Base-by-base conservation (phyloP, 2,797 vertebrate genomes). In the Halcyon smyrnensis region DNA sequence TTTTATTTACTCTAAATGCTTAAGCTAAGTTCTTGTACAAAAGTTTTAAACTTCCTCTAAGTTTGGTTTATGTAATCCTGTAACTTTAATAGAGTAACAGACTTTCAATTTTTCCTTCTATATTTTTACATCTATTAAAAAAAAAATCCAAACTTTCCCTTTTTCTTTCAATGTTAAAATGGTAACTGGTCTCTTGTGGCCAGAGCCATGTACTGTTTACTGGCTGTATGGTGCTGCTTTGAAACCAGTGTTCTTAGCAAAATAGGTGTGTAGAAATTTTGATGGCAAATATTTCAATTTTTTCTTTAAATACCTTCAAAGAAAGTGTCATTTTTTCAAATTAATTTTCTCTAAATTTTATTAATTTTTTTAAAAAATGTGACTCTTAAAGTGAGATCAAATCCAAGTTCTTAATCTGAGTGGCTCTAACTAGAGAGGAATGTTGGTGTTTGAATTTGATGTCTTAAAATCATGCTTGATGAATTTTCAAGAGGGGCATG, bases 251-350 rank as follows among this genome's bases (percentile, higher is more conserved):
- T 21, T 46, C 37, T 30, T 20, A 21, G 15, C 5, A 46, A 59
- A 89, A 82, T 1, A 50, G 2, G 2, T 2, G 9, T 6, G 15
- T 27, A n/a, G 32, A 34, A 65, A 53, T 10, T 34, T 12, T 68
- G 36, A 51, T 36, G 4, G 11, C 1, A 21, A 1, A 2, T 28
- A 30, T 57, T 56, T 9, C 6, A 34, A 2, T 9, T 73, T 51
- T 20, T 32, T 32, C 16, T 53, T 71, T n/a, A 23, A 19, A 3
- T 20, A 25, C 12, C 9, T 50, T 71, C 34, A 28, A 54, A 43
- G 30, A n/a, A 73, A 51, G 6, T 12, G 2, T 11, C 6, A 39
- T 24, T 48, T 3, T 71, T 14, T 12, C 10, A 48, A 27, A 19
- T 48, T 19, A 9, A 34, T 68, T 64, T 43, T 21, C 27, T 20